phyloP scores from a whole-genome alignment of 2,888 invertebrate genomes.

The Odontocerum albicorne region DNA sequence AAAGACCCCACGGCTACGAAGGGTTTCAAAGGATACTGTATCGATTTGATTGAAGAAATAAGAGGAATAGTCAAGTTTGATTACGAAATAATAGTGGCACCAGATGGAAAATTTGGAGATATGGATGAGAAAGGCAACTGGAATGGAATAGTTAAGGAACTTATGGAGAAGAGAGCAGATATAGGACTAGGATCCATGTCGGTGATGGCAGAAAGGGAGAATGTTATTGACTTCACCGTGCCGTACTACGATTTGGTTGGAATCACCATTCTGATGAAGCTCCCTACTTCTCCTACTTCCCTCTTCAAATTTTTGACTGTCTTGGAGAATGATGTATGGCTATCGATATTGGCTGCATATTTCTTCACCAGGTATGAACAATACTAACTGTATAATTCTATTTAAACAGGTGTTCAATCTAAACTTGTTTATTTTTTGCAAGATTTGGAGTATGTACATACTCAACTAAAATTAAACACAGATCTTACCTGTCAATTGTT shows the following conservation, averaged over 20 bases:
- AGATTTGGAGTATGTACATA: too few relatives aligned
- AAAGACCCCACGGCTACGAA: slow-evolving; percentile 66
- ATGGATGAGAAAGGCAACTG: slow-evolving; percentile 86
- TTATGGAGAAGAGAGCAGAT: slow-evolving; percentile 86
- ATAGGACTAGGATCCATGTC: slow-evolving; percentile 92
- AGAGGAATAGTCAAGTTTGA: slow-evolving; percentile 83
- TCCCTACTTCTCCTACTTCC: slow-evolving; percentile 86
- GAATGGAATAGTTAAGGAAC: slow-evolving; percentile 82
- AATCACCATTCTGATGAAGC: slow-evolving; percentile 93
- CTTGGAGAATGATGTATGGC: slow-evolving; percentile 94
- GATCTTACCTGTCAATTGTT: too few relatives aligned
- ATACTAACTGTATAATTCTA: too few relatives aligned
- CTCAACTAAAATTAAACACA: too few relatives aligned
- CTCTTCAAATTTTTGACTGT: slow-evolving; percentile 96
- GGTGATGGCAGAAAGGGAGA: slow-evolving; percentile 96
- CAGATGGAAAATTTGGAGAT: slow-evolving; percentile 83
- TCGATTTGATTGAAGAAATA: slow-evolving; percentile 89
- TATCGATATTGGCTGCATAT: slow-evolving; percentile 92
- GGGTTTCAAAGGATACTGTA: slow-evolving; percentile 86
- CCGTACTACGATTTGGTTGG: slow-evolving; percentile 98
- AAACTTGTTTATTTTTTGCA: too few relatives aligned
- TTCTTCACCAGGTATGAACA: slow-evolving; percentile 89
- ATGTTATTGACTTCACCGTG: slow-evolving; percentile 96
- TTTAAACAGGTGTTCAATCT: too few relatives aligned
- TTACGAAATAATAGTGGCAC: slow-evolving; percentile 81